Evolutionary conservation across 2,113 vertebrate species (phyloP).

Genomic region (Prietella phreatophila): DNA sequence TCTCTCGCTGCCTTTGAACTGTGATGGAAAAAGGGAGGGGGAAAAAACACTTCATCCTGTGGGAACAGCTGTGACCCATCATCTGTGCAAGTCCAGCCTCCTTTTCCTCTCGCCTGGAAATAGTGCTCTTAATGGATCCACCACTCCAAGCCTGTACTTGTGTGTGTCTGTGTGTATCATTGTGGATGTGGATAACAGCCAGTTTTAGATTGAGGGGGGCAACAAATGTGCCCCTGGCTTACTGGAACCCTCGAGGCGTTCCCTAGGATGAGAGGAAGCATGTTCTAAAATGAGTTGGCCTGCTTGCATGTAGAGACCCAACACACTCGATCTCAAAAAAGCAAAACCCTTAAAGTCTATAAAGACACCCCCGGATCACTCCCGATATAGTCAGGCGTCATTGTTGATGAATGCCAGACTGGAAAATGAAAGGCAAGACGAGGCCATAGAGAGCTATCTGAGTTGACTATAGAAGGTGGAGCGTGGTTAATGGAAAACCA

Average conservation of each 20-base stretch:
- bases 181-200: conserved; percentile 16
- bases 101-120: conserved; percentile 45
- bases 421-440: conserved; percentile 52
- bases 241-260: conserved; percentile 48
- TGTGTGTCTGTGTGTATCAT: conserved; percentile 32
- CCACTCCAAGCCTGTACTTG: conserved; percentile 50
- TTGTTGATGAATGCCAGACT: conserved; percentile 35
- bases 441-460: conserved; percentile 28
- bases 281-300: conserved; percentile 36
- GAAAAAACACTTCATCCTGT: conserved; percentile 47
- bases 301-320: conserved; percentile 27
- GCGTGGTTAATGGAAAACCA: conserved; percentile 45
- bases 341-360: conserved; percentile 21
- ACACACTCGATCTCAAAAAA: conserved; percentile 29
- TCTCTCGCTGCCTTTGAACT: conserved; percentile 49
- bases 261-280: conserved; percentile 22
- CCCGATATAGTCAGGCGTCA: conserved; percentile 42
- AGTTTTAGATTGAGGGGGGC: conserved; percentile 18
- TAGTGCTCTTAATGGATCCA: conserved; percentile 59
- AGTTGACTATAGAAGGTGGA: conserved; percentile 15
- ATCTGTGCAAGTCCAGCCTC: conserved; percentile 42
- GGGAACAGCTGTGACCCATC: conserved; percentile 60
- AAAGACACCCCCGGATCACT: conserved; percentile 25
- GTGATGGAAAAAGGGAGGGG: conserved; percentile 45
- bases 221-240: conserved; percentile 42